These are phyloP conservation scores for Forbesichthys agassizii DNA, from an alignment of 2,113 vertebrate species.

Conservation along the genomic window DNA sequence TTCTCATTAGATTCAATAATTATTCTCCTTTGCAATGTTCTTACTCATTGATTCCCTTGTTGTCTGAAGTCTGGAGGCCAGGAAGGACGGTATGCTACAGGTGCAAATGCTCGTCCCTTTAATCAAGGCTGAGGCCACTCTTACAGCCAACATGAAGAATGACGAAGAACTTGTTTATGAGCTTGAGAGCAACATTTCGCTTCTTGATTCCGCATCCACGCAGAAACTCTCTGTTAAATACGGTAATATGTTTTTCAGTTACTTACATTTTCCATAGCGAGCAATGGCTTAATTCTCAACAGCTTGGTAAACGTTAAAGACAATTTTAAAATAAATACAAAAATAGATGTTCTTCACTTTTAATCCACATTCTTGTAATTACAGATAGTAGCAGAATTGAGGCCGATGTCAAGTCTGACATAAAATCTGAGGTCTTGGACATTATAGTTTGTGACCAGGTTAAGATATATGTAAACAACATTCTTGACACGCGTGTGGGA, in stretches of 20 bases:
- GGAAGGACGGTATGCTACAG: conserved; percentile 78
- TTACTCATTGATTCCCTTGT: conserved; percentile 27
- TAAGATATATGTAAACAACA: conserved; percentile 55
- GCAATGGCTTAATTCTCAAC: background rate
- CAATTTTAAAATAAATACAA: too few relatives aligned
- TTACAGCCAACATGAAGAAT: conserved; percentile 74
- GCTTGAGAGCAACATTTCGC: conserved; percentile 77
- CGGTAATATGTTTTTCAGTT: conserved; percentile 67
- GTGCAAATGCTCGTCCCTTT: conserved; percentile 80
- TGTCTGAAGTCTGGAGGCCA: conserved; percentile 70
- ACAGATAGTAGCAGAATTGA: conserved; percentile 85
- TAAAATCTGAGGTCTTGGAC: conserved; percentile 73
- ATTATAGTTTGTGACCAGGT: conserved; percentile 56
- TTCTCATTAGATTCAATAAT: background rate
- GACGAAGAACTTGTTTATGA: conserved; percentile 73
- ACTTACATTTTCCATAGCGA: background rate
- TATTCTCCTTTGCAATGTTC: background rate
- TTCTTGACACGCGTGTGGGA: conserved; percentile 82
- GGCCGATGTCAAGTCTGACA: conserved; percentile 80
- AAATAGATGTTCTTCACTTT: too few relatives aligned
- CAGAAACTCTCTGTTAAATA: conserved; percentile 80
- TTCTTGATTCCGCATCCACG: conserved; percentile 73
- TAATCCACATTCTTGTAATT: conserved; percentile 6
- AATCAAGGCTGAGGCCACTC: conserved; percentile 75
- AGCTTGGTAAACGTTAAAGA: too few relatives aligned